Evolutionary conservation across 92 coral and sea anemone genomes (phyloP), one percentile per base, ranked within the genome.

Genomic region (Anthopleura xanthogrammica): DNA sequence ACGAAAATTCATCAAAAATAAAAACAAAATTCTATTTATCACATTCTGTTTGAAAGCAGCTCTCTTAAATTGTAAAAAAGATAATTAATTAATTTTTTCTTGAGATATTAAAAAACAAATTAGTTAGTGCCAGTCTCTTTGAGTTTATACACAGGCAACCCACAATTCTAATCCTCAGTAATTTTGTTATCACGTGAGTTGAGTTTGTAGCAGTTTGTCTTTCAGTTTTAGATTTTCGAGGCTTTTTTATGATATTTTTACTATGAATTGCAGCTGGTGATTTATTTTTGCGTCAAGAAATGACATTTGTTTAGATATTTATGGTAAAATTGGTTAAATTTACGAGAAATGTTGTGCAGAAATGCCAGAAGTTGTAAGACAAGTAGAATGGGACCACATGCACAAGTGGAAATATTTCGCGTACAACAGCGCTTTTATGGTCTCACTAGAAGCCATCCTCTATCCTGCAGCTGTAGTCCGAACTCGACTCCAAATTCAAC

Each of bases 401-500:
- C 88, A 94, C 88, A 95, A 95, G 75, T 77, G 62, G 64, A 95
- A 82, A 56, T 95, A 89, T 78, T 95, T 94, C 80, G 60, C 79
- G 14, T 81, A 86, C 62, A 93, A 93, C 52, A 92, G 91, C 52
- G 82, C 90, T 9, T 92, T 90, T 76, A 90, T 92, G 65, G 14
- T 87, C 17, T 87, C 94, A 46, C 76, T 94, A 48, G 86, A 92
- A 20, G 85, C 88, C 40, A 77, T 89, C 0, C 85, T 94, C 13
- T 96, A 90, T 54, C 99, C 99, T 5, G 90, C 93, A 13, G 92
- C 90, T 72, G 90, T 96, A 80, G 93, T 96, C 36, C 95, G 92
- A 77, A 94, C 98, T 24, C 91, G 99, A 16, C 94, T 96, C 43
- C 99, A 96, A 84, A 89, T 96, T 7, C 99, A 96, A 84, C 91